These are phyloP conservation scores for Proteles cristata DNA, from an alignment of 2,113 vertebrate species.

Conservation along the genomic window DNA sequence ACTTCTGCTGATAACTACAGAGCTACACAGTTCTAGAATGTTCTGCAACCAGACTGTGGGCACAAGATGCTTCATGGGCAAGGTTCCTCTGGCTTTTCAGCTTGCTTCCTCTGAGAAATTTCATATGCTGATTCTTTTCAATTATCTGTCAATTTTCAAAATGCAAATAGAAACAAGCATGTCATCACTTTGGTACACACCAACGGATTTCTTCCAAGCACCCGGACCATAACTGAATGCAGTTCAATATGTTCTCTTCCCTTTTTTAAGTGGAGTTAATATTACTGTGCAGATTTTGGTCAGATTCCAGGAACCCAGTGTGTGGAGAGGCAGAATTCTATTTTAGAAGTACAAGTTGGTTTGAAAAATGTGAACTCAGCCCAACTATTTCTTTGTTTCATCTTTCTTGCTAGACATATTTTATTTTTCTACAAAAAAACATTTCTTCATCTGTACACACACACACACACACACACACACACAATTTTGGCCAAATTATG, in stretches of 20 bases:
- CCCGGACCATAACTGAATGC: conserved; percentile 66
- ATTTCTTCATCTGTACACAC: background rate
- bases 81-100: conserved; percentile 72
- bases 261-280: conserved; percentile 56
- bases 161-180: conserved; percentile 72
- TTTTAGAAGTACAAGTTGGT: conserved; percentile 74
- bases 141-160: conserved; percentile 82
- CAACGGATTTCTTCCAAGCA: conserved; percentile 67
- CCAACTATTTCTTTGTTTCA: conserved; percentile 72
- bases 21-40: conserved; percentile 58
- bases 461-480: background rate
- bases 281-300: conserved; percentile 75
- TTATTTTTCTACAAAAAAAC: conserved; percentile 18
- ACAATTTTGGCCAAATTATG: background rate
- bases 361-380: conserved; percentile 75
- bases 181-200: conserved; percentile 71
- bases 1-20: background rate
- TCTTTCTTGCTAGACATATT: conserved; percentile 45
- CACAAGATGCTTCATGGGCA: conserved; percentile 58
- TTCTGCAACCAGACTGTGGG: conserved; percentile 45
- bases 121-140: conserved; percentile 74
- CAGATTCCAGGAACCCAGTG: conserved; percentile 66
- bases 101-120: conserved; percentile 77
- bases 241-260: conserved; percentile 59
- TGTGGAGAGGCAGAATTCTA: conserved; percentile 65